phyloP scores from a whole-genome alignment of 1,140 invertebrate genomes.

The Capitella teleta region DNA sequence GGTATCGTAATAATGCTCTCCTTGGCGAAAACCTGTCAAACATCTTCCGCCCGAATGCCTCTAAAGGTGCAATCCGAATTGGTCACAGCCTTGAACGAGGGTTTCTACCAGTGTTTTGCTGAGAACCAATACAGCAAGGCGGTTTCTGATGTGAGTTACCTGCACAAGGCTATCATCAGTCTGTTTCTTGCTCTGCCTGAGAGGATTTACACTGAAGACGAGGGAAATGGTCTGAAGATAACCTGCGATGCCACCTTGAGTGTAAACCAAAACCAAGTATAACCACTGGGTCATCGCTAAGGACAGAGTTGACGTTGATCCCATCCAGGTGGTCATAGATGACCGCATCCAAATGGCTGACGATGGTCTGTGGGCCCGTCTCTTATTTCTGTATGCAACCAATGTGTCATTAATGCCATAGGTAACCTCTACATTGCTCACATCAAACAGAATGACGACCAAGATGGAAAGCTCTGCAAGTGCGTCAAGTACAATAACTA shows the following conservation, averaged over 20 bases:
- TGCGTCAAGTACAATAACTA: no score
- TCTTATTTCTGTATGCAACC: no score
- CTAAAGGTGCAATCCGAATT: no score
- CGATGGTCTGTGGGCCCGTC: background rate
- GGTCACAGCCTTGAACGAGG: no score
- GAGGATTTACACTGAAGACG: background rate
- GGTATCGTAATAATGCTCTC: no score
- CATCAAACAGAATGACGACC: no score
- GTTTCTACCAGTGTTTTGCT: conserved; percentile 8
- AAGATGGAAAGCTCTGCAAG: no score
- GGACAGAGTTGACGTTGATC: background rate
- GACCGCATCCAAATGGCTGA: background rate
- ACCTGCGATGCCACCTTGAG: background rate
- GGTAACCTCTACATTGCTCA: no score
- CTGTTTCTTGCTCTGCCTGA: background rate
- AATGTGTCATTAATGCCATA: no score
- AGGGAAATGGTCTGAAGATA: background rate
- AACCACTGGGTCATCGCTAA: background rate
- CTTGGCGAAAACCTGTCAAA: no score
- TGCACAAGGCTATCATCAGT: background rate
- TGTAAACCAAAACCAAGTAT: background rate
- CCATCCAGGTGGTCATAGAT: background rate
- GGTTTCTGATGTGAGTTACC: background rate
- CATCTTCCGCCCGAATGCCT: no score
- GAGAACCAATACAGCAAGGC: conserved; percentile 7